Evolutionary conservation across 2,113 vertebrate genomes (phyloP).

Genomic region (Eudyptes chrysolophus): DNA sequence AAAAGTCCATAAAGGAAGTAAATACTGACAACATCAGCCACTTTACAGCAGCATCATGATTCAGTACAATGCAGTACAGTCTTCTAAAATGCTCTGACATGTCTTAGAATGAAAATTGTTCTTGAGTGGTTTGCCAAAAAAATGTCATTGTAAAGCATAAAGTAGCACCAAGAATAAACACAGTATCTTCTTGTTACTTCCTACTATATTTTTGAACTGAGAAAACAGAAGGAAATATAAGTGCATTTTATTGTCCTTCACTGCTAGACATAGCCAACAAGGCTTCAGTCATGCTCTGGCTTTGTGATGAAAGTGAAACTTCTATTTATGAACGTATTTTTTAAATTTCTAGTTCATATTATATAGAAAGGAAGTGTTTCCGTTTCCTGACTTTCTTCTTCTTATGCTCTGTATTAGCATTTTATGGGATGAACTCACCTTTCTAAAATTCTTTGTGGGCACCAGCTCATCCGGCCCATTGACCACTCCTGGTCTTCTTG

Average conservation of each 20-base stretch:
- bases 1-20: background rate
- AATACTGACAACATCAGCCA: background rate
- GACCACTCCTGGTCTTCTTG: background rate
- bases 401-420: background rate
- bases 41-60: background rate
- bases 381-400: background rate
- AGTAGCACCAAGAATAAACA: background rate
- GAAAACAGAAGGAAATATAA: background rate
- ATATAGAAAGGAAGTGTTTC: background rate
- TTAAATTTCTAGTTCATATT: background rate
- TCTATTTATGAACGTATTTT: background rate
- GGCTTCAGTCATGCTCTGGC: background rate
- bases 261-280: background rate
- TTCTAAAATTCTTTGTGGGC: background rate
- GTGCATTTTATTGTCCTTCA: background rate
- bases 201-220: background rate
- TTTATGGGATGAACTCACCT: background rate
- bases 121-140: background rate
- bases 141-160: background rate
- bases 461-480: background rate
- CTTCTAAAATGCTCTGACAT: background rate
- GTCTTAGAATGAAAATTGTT: background rate
- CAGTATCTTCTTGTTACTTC: background rate
- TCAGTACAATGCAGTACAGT: background rate
- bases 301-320: background rate